phyloP scores from a whole-genome alignment of 2,797 vertebrate genomes.

The Pelodytes ibericus region DNA sequence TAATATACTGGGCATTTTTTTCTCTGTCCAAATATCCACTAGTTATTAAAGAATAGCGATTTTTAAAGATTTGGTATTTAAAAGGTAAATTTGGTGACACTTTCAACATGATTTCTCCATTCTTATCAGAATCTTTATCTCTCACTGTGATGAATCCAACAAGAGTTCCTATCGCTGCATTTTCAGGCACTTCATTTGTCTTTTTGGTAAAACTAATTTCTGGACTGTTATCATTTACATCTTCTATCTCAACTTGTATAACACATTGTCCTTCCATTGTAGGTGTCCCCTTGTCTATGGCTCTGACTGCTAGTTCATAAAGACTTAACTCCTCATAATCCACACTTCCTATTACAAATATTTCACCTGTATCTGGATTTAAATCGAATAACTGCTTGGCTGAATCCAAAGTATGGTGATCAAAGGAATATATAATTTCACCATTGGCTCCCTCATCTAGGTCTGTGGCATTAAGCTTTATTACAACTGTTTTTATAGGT shows the following conservation, averaged over 20 bases:
- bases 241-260: constrained; percentile 77
- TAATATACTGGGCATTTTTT: constrained; percentile 74
- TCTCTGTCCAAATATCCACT: constrained; percentile 84
- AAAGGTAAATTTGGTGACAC: constrained; percentile 85
- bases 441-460: constrained; percentile 62
- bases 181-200: constrained; percentile 83
- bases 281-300: constrained; percentile 80
- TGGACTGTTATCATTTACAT: constrained; percentile 84
- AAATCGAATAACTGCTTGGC: constrained; percentile 60
- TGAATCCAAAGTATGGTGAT: constrained; percentile 10
- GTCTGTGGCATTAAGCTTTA: constrained; percentile 39
- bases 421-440: constrained; percentile 66
- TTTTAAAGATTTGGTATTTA: constrained; percentile 67
- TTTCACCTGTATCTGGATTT: constrained; percentile 57
- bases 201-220: constrained; percentile 86
- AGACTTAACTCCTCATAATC: constrained; percentile 85
- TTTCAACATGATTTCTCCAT: constrained; percentile 83
- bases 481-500: constrained; percentile 18
- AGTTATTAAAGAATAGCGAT: constrained; percentile 73
- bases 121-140: constrained; percentile 86
- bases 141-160: constrained; percentile 87
- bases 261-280: constrained; percentile 93
- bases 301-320: constrained; percentile 72
- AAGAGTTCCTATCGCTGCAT: constrained; percentile 80
- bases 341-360: constrained; percentile 66